Base-by-base conservation (phyloP, 2,888 invertebrate genomes). In the Antitype chi region DNA sequence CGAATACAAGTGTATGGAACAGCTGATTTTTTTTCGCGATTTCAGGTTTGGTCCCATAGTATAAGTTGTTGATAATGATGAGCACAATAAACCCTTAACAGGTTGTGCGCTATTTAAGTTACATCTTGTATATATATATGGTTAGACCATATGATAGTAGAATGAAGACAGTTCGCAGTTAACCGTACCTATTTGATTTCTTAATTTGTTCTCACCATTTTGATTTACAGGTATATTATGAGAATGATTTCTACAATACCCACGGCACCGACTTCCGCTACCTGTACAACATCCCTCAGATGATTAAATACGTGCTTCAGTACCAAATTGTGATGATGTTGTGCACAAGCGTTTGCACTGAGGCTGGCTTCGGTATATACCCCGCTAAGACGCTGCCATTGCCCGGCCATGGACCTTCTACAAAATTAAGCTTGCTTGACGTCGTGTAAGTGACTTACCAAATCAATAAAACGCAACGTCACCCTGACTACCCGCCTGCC, bases 301-400 rank as follows among this genome's bases (percentile, higher is more conserved):
- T 99, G 90, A 95, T 98, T 78, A 97, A 97, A 89, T 98, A 98
- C 93, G 97, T 98, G 63, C 97, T 98, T 93, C 96, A 98, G 73
- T 97, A 98, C 82, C 98, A 98, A 92, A 97, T 97, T 66, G 97
- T 98, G 2, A 97, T 98, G 97, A 95, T 98, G 77, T 93, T 99
- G 82, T 98, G 98, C 2, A 98, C 99, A 89, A 98, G 98, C 88
- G 98, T 98, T 52, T 99, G 98, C 89, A 98, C 98, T 63, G 98
- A 98, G 94, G 97, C 98, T 0, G 98, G 98, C 0, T 97, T 99
- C 55, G 99, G 99, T 7, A 98, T 98, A n/a, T 99, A 99, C 93
- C 99, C 99, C 0, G 94, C 94, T 0, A 96, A 94, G 66, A 97
- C 97, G 28, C 94, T 97, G 59, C 97, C 98, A 0, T 92, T 97